These are phyloP conservation scores for Antheraea pernyi DNA, from an alignment of 1,140 invertebrate species.

Conservation along the genomic window DNA sequence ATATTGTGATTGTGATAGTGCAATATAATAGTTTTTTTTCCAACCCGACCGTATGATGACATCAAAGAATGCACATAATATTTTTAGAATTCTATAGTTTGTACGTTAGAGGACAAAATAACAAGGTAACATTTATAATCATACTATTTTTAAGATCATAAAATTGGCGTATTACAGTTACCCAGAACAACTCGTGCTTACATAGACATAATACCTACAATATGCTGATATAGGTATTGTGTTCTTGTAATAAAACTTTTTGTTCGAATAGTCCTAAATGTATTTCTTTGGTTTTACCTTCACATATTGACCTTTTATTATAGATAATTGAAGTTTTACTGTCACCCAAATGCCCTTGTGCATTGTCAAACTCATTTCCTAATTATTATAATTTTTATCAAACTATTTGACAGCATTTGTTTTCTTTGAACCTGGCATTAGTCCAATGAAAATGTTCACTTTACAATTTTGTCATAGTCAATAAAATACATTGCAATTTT, in stretches of 20 bases:
- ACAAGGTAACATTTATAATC: conserved; percentile 28
- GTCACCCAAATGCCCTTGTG: not conserved
- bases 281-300: not conserved
- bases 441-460: not conserved
- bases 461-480: not conserved
- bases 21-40: conserved; percentile 9
- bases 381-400: not conserved
- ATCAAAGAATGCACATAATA: conserved; percentile 70
- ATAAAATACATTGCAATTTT: not conserved
- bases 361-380: not conserved
- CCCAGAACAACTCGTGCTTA: not conserved
- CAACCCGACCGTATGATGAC: conserved; percentile 39
- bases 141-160: conserved; percentile 8
- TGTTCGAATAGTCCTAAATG: not conserved
- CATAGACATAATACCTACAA: not conserved
- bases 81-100: conserved; percentile 76
- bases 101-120: conserved; percentile 63
- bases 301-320: not conserved
- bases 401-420: not conserved
- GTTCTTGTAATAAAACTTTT: not conserved
- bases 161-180: not conserved
- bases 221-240: not conserved
- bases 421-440: not conserved
- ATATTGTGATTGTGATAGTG: conserved; percentile 15
- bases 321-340: not conserved